Evolutionary conservation across 2,888 invertebrate genomes (phyloP).

Genomic region (Andrena chrysosceles): DNA sequence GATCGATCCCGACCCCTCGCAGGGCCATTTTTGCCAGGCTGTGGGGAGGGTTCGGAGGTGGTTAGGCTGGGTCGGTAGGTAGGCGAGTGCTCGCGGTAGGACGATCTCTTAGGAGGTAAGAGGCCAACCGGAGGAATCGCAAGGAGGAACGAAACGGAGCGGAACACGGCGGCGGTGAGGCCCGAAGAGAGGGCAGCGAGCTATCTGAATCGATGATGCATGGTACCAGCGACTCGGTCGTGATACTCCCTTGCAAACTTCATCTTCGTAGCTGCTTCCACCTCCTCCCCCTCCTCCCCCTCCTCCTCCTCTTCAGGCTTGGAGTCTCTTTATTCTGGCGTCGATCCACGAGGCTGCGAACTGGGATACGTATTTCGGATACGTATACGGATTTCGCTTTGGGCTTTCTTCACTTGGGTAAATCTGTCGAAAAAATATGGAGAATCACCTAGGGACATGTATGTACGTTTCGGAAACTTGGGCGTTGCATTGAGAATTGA

Average conservation of each 20-base stretch:
- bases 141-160: constrained; percentile 62
- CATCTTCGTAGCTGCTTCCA: constrained; percentile 63
- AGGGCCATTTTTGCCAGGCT: constrained; percentile 54
- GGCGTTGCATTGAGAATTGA: too few species aligned
- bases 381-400: constrained; percentile 22
- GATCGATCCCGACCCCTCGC: constrained; percentile 57
- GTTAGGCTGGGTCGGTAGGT: constrained; percentile 50
- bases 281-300: constrained; percentile 17
- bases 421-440: not conserved
- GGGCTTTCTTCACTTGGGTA: constrained; percentile 2
- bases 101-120: constrained; percentile 59
- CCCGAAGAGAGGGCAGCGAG: constrained; percentile 54
- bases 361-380: constrained; percentile 41
- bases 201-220: constrained; percentile 82
- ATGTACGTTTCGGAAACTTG: too few species aligned
- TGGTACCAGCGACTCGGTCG: constrained; percentile 75
- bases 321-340: constrained; percentile 48
- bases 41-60: constrained; percentile 53
- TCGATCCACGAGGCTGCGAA: constrained; percentile 55
- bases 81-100: constrained; percentile 55
- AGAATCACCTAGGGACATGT: not conserved
- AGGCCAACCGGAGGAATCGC: constrained; percentile 61
- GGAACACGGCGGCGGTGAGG: constrained; percentile 56
- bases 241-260: constrained; percentile 76
- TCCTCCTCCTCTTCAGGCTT: constrained; percentile 3